These are phyloP conservation scores for Hyalella azteca DNA, from an alignment of 2,888 invertebrate species.

Conservation along the genomic window DNA sequence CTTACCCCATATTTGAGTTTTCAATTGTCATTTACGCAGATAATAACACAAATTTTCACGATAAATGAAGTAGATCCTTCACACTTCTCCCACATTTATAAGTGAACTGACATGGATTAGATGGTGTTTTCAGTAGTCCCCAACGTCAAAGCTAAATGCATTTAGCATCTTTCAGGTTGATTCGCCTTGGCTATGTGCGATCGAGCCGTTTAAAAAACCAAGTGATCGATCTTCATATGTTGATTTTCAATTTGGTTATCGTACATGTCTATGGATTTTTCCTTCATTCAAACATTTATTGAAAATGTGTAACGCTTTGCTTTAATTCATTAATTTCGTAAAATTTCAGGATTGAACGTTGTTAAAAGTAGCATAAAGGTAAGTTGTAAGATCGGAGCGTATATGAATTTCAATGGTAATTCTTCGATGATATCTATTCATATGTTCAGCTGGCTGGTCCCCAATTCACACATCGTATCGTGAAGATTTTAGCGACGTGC, in stretches of 20 bases:
- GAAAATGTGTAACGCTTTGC: too few species aligned
- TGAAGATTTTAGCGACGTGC: too few species aligned
- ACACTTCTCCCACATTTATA: slow-evolving; percentile 16
- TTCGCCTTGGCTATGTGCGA: neutral
- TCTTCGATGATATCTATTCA: too few species aligned
- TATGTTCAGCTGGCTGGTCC: too few species aligned
- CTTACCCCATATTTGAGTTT: slow-evolving; percentile 58
- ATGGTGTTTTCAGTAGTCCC: neutral
- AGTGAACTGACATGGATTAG: neutral
- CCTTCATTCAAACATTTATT: neutral
- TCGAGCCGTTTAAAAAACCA: neutral
- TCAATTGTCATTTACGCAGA: slow-evolving; percentile 58
- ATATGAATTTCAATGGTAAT: too few species aligned
- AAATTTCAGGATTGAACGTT: too few species aligned
- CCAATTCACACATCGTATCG: too few species aligned
- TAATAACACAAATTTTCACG: slow-evolving; percentile 22
- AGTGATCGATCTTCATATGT: neutral
- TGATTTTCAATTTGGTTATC: neutral
- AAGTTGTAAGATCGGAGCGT: too few species aligned
- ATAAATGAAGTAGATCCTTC: slow-evolving; percentile 21
- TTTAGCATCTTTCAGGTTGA: neutral
- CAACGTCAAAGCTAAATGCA: neutral
- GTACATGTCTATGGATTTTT: slow-evolving; percentile 8
- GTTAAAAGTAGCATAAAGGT: too few species aligned
- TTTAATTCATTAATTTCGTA: too few species aligned